Conservation (phyloP, 2,113 vertebrate genomes). For the Cavia porcellus region DNA sequence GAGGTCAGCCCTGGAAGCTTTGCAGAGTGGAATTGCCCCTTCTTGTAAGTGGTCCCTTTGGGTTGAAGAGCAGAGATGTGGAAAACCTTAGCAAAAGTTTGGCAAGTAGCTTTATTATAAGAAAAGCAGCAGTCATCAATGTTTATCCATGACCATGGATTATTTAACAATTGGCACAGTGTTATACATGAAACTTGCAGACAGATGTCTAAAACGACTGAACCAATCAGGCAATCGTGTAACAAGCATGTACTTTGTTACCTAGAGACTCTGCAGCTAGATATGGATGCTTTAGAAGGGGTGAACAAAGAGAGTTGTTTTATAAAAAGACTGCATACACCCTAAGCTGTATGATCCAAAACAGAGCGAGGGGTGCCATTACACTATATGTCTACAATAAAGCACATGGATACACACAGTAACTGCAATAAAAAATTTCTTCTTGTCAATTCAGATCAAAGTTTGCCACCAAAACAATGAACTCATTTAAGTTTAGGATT, state of each 20-base stretch:
- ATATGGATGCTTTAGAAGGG: neutral
- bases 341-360: neutral
- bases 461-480: neutral
- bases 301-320: neutral
- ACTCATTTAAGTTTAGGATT: neutral
- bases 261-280: neutral
- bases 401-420: neutral
- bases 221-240: constrained; percentile 6
- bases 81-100: constrained; percentile 54
- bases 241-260: neutral
- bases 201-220: constrained; percentile 8
- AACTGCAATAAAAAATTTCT: neutral
- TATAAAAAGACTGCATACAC: neutral
- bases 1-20: constrained; percentile 48
- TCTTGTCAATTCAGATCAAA: constrained; percentile 22
- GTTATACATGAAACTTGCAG: constrained; percentile 5
- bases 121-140: neutral
- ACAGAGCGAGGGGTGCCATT: neutral
- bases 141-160: neutral
- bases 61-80: constrained; percentile 39
- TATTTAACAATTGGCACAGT: constrained; percentile 4
- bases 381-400: neutral
- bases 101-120: constrained; percentile 1
- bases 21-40: neutral
- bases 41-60: constrained; percentile 61